Conservation (phyloP, 2,888 invertebrate genomes). For the Scaeva pyrastri region DNA sequence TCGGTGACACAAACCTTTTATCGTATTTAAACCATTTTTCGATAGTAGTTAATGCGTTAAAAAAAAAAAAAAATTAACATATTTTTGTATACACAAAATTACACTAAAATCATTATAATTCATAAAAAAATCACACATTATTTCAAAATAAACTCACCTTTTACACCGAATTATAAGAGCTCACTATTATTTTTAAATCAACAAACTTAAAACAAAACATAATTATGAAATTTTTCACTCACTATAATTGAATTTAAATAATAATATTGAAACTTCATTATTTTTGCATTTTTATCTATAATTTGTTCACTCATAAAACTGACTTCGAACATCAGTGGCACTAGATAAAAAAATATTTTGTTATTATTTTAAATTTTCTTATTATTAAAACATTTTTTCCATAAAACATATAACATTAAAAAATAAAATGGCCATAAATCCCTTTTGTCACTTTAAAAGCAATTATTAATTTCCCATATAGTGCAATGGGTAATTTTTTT, state of each 20-base stretch:
- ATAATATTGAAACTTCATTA: background rate
- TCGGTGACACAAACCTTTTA: too few relatives aligned
- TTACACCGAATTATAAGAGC: background rate
- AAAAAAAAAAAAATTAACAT: background rate
- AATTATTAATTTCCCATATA: slow-evolving; percentile 18
- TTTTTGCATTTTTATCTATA: background rate
- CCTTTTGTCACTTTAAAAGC: background rate
- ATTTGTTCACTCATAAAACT: slow-evolving; percentile 31
- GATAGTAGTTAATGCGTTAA: too few relatives aligned
- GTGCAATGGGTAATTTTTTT: slow-evolving; percentile 63
- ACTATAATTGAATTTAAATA: background rate
- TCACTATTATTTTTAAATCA: background rate
- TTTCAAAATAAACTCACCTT: background rate
- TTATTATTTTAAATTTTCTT: background rate
- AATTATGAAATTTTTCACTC: background rate
- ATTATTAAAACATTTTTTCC: background rate
- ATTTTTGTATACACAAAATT: background rate
- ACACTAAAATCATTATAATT: background rate
- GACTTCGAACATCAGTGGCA: slow-evolving; percentile 16
- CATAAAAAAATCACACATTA: background rate
- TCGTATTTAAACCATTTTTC: too few relatives aligned
- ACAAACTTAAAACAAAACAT: background rate
- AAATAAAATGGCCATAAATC: slow-evolving; percentile 59
- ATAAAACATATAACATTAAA: background rate
- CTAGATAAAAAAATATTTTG: background rate